Base-by-base conservation (phyloP, 2,797 vertebrate species). In the Eulemur rubriventer region DNA sequence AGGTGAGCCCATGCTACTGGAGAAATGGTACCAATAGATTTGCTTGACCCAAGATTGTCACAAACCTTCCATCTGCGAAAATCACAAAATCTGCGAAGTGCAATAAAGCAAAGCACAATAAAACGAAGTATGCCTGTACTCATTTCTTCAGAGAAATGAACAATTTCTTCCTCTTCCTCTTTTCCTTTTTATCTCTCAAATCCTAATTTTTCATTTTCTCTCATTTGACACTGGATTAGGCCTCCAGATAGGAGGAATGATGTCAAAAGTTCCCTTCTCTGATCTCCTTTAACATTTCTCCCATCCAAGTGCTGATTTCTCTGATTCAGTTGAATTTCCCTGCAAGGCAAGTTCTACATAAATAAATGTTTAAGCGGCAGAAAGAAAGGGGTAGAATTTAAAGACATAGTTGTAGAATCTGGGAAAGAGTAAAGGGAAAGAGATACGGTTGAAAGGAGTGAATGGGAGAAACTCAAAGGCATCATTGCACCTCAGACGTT, bases 311-410 rank as follows among this genome's bases (percentile, higher is more conserved):
- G 50, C 35, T n/a, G 46, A 41, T 73, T 92, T 89, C 92, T 93
- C 70, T 91, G 82, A 94, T 94, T 98, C 96, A 43, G 55, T n/a
- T 59, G 82, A 96, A 89, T 87, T 87, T 95, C 72, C 65, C 94
- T 81, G 12, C 89, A 89, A 89, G 88, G 57, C 30, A 96, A 94
- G 26, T 96, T 96, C 83, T 90, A 97, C 72, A 97, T 85, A 97
- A 97, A 97, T 96, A 96, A 96, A 98, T 97, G 94, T 97, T 97
- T 96, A 96, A 97, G 91, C 46, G 96, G 59, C n/a, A 88, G 94
- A 30, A 46, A 89, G 89, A 83, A 90, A 38, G 11, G 3, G n/a
- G 33, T 7, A 65, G 70, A 94, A 96, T 93, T 3, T 7, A 89
- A 78, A 41, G 28, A 96, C 30, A 73, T 80, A 70, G 52, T 57